Base-by-base conservation (phyloP, 2,888 invertebrate species). In the Hoplodrina ambigua region DNA sequence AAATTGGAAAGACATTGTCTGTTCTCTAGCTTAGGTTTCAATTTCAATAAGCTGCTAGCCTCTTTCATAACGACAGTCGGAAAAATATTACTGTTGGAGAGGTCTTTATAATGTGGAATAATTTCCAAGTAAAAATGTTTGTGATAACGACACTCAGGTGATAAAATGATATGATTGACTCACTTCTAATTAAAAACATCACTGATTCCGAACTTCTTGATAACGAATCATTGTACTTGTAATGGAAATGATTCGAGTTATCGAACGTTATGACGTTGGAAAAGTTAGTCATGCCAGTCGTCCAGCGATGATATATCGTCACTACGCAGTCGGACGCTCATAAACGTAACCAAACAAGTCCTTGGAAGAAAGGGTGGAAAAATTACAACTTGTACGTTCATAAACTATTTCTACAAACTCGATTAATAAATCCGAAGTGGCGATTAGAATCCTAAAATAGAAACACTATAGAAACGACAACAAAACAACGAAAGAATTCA, bases 371-470 rank as follows among this genome's bases (percentile, higher is more conserved):
- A n/a, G 4, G 10, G 53, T 17, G 25, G 3, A 15, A 73, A 63
- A 66, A 13, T 5, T 55, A 58, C 63, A 37, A 46, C 11, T 20
- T 20, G 19, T 37, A 67, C 54, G 67, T 62, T 69, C 46, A 69
- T 54, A 75, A 67, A 57, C 62, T 71, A 71, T 75, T 75, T 54
- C 53, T 37, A 60, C 37, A 60, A 72, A 60, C 62, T 20, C 56
- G 52, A 71, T 78, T 73, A 78, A 64, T 61, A 73, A 78, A 67
- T 50, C 56, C 33, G 52, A 54, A 41, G 58, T 57, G 63, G 72
- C 44, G 76, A 78, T 78, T 65, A 78, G 56, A 41, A n/a, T 67
- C 66, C 72, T 67, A 61, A 83, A 81, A 81, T 76, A 83, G 83
- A 68, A 65, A 67, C 65, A 56, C 72, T 73, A 83, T 76, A 73